Conservation (phyloP, 2,797 vertebrate genomes). For the Miichthys miiuy region DNA sequence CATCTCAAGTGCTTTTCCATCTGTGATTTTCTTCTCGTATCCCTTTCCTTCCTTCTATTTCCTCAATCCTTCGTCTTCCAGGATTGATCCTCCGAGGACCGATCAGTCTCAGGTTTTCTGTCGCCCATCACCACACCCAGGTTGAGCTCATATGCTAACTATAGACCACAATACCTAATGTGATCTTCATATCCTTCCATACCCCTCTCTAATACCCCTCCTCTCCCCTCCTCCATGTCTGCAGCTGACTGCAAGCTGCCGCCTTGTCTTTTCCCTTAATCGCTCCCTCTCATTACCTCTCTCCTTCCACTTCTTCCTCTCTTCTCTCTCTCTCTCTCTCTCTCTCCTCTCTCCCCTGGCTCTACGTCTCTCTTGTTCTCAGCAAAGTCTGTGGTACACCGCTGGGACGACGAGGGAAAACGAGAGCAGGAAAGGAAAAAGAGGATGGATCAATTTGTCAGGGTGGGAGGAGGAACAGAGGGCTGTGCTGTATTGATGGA, state of each 20-base stretch:
- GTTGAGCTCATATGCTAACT: conserved; percentile 60
- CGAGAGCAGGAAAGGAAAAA: conserved; percentile 68
- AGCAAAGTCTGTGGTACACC: conserved; percentile 76
- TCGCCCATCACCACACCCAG: conserved; percentile 57
- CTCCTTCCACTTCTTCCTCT: conserved; percentile 41
- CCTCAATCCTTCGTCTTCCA: neutral
- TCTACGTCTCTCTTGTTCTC: conserved; percentile 49
- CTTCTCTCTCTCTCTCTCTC: conserved; percentile 34
- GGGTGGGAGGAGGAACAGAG: conserved; percentile 47
- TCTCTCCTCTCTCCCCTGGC: conserved; percentile 42
- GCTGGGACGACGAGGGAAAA: conserved; percentile 63
- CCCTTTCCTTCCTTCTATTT: neutral
- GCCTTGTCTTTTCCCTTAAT: conserved; percentile 48
- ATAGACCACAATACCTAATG: conserved; percentile 51
- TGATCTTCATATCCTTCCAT: conserved; percentile 44
- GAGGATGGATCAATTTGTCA: conserved; percentile 70
- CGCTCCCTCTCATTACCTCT: conserved; percentile 33
- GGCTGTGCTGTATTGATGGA: conserved; percentile 60
- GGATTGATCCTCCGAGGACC: conserved; percentile 12
- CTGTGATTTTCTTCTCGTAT: neutral
- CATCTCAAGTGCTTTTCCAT: neutral
- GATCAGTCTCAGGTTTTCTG: conserved; percentile 40
- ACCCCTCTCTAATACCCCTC: neutral
- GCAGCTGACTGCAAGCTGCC: conserved; percentile 37
- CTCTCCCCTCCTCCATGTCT: conserved; percentile 37